phyloP scores from a whole-genome alignment of 1,140 invertebrate genomes.

The Bicyclus anynana region DNA sequence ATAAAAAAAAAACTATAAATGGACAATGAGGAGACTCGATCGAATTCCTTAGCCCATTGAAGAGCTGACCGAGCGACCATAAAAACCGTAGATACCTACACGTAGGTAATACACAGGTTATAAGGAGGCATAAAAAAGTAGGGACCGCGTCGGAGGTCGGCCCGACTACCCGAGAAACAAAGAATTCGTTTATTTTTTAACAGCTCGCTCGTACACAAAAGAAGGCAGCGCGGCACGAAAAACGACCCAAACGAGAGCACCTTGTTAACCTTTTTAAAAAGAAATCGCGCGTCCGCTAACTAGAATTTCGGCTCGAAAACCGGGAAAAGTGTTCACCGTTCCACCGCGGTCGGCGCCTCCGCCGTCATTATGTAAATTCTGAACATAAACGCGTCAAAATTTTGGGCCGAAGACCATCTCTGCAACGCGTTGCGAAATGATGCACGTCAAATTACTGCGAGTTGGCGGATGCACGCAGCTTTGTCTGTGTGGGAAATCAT shows the following conservation, averaged over 20 bases:
- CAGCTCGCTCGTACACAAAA: conserved; percentile 75
- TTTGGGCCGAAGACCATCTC: conserved; percentile 39
- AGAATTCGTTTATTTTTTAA: conserved; percentile 77
- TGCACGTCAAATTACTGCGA: conserved; percentile 46
- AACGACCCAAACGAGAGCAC: conserved; percentile 70
- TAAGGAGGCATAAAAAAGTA: conserved; percentile 75
- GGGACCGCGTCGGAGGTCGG: conserved; percentile 74
- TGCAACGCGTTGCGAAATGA: conserved; percentile 39
- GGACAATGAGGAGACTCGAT: conserved; percentile 68
- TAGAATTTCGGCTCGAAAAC: conserved; percentile 75
- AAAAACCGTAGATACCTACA: conserved; percentile 76
- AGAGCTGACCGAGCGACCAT: conserved; percentile 72
- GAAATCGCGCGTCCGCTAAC: conserved; percentile 72
- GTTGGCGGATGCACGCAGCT: background rate
- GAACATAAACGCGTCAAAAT: conserved; percentile 54
- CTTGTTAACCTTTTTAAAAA: conserved; percentile 76
- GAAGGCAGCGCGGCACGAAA: conserved; percentile 69
- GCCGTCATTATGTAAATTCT: conserved; percentile 71
- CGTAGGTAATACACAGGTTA: conserved; percentile 76
- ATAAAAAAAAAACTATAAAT: conserved; percentile 51
- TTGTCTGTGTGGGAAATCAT: background rate
- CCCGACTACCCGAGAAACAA: conserved; percentile 75
- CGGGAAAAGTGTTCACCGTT: conserved; percentile 61
- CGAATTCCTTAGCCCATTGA: conserved; percentile 76
- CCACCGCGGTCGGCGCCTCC: conserved; percentile 58